phyloP scores from a whole-genome alignment of 2,113 vertebrate species.

The Delphinapterus leucas region DNA sequence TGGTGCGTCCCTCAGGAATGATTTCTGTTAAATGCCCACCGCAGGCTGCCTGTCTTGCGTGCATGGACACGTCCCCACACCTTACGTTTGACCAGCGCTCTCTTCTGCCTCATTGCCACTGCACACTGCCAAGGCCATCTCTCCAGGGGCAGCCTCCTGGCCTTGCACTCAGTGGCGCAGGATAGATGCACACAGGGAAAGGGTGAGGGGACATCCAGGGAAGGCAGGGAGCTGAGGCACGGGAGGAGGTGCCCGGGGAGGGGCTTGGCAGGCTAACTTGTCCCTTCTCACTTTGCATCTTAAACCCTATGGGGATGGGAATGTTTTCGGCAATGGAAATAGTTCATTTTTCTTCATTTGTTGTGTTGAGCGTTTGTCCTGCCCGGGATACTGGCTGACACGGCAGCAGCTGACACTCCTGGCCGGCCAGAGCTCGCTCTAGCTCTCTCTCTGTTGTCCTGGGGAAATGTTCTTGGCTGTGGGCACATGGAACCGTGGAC shows the following conservation, averaged over 20 bases:
- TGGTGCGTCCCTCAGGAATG: accelerated
- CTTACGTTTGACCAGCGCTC: accelerated
- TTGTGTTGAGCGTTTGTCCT: not conserved
- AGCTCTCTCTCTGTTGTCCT: not conserved
- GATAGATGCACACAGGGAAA: not conserved
- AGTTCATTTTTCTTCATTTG: slow-evolving; percentile 45
- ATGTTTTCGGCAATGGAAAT: not conserved
- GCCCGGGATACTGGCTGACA: slow-evolving; percentile 56
- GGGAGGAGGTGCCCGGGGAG: no score
- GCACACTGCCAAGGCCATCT: not conserved
- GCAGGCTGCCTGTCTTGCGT: accelerated
- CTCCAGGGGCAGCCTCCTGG: not conserved
- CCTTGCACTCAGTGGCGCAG: not conserved
- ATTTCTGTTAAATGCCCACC: accelerated
- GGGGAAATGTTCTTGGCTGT: not conserved
- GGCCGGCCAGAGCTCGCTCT: not conserved
- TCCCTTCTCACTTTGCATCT: not conserved
- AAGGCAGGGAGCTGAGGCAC: accelerated
- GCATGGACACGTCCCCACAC: accelerated
- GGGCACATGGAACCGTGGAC: not conserved
- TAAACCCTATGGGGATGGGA: not conserved
- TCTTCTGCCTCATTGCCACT: no score
- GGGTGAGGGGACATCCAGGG: no score
- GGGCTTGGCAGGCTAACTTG: not conserved
- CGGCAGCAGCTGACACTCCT: not conserved